Percentiles rank a stretch among this genome's conserved stretches.
phyloP scores from a whole-genome alignment of 2,113 vertebrate species.

The Nymphicus hollandicus region DNA sequence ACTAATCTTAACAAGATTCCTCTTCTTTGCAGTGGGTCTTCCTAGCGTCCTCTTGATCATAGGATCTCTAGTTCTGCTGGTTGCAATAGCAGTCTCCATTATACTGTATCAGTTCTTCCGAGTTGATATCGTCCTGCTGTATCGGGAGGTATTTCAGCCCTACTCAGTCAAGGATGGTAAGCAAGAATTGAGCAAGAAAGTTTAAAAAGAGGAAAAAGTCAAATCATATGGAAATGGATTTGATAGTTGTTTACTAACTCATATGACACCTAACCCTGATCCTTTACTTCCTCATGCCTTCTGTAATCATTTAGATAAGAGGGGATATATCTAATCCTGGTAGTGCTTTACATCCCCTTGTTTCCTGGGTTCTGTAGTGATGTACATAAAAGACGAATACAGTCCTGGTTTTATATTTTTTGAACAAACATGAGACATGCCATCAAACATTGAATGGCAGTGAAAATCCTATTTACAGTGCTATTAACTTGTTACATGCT shows the following conservation, averaged over 20 bases:
- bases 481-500: not conserved
- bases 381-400: not conserved
- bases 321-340: not conserved
- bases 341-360: not conserved
- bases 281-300: not conserved
- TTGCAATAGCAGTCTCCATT: conserved; percentile 1
- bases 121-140: conserved; percentile 62
- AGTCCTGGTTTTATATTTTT: not conserved
- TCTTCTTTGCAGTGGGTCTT: conserved; percentile 36
- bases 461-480: not conserved
- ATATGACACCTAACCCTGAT: not conserved
- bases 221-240: not conserved
- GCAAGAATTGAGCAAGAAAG: conserved; percentile 9
- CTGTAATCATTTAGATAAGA: not conserved
- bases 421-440: not conserved
- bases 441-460: not conserved
- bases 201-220: not conserved
- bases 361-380: not conserved
- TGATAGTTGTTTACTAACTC: not conserved
- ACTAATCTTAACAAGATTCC: not conserved
- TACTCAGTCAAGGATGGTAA: conserved; percentile 63
- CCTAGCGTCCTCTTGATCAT: not conserved
- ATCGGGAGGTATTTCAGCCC: conserved; percentile 51
- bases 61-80: conserved; percentile 55
- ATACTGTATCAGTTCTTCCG: conserved; percentile 62